phyloP scores from a whole-genome alignment of 2,797 vertebrate species.

The Lacerta viridis region DNA sequence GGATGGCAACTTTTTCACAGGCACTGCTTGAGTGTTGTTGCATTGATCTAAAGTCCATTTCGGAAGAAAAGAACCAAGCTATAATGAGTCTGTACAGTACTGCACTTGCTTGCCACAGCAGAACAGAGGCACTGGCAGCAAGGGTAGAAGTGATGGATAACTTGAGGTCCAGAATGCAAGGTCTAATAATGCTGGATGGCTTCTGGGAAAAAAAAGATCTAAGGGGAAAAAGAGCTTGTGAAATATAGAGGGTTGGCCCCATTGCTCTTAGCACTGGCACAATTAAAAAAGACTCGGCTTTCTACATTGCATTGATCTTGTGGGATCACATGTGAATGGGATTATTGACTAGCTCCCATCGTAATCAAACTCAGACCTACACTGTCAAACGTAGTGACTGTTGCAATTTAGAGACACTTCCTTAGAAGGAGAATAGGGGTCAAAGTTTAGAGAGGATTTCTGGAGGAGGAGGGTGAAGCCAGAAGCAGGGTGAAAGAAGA shows the following conservation, averaged over 20 bases:
- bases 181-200: neutral
- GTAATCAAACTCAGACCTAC: neutral
- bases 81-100: neutral
- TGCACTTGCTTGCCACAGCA: neutral
- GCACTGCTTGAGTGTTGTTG: neutral
- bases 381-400: neutral
- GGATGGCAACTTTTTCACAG: neutral
- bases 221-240: neutral
- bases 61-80: slow-evolving; percentile 8
- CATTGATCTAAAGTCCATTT: neutral
- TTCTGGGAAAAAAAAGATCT: neutral
- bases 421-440: no score
- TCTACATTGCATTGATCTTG: neutral
- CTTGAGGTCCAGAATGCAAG: neutral
- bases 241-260: neutral
- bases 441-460: neutral
- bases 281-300: neutral
- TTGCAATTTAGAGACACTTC: no score
- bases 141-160: neutral
- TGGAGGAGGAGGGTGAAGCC: no score
- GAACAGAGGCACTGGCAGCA: neutral
- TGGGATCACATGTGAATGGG: neutral
- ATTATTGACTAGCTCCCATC: neutral
- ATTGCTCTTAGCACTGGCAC: neutral
- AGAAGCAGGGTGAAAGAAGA: no score